Evolutionary conservation across 2,113 vertebrate species (phyloP), one percentile per base, ranked within the genome.

Genomic region (Guaruba guarouba): DNA sequence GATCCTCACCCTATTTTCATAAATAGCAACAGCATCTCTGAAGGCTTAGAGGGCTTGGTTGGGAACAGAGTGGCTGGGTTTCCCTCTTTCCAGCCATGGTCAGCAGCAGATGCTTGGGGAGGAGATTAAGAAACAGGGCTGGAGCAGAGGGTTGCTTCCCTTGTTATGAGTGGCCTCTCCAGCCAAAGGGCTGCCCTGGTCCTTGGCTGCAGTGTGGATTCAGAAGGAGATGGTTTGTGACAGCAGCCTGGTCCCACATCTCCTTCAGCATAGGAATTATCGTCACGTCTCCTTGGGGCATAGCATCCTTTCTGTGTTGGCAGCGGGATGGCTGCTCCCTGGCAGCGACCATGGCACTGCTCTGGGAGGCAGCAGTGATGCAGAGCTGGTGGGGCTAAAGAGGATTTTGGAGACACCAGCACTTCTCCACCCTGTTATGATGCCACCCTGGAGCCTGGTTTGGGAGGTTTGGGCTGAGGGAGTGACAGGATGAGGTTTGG

Each of bases 281-380:
- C 43, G 28, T 17, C 0, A 5, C 5, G 31, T 61, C 33, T 79
- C 25, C 31, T 68, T 0, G 0, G 25, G 43, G 25, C 0, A 0
- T 10, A 67, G 46, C 55, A 77, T 81, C 44, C 55, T 46, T 74
- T 28, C 27, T 51, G 49, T 0, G 0, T n/a, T n/a, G 37, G 31
- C 0, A 0, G 37, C 11, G 19, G 59, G 46, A 15, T 51, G 69
- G n/a, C 51, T 0, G 8, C 37, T 82, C 17, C 28, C 29, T 35
- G 23, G 9, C 68, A 83, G 80, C 15, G 43, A 31, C 71, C 1
- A 2, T 17, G 31, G 49, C 68, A n/a, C 51, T 7, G 28, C 33
- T 39, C 27, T 70, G 73, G 77, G 17, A 67, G 44, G 64, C 61
- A 84, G 43, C 41, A 20, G n/a, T 43, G 59, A 7, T 1, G 7